These are phyloP conservation scores for Holacanthella duospinosa DNA, from an alignment of 2,888 invertebrate genomes.

Conservation along the genomic window DNA sequence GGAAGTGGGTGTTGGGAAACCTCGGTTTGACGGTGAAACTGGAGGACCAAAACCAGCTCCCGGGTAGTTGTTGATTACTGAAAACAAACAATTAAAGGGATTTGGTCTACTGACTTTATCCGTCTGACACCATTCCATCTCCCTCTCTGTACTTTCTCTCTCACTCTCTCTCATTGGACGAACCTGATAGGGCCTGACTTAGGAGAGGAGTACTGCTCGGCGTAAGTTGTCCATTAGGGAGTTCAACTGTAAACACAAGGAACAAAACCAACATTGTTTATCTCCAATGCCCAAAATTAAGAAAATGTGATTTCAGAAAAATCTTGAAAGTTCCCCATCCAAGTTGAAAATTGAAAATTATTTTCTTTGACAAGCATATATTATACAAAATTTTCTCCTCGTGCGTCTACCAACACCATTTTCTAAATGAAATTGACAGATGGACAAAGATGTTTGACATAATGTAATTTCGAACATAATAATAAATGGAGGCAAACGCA, in stretches of 20 bases:
- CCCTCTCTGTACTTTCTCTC: background rate
- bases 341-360: background rate
- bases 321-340: background rate
- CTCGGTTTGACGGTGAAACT: conserved; percentile 48
- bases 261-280: conserved; percentile 47
- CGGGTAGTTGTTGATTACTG: conserved; percentile 91
- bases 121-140: background rate
- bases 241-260: conserved; percentile 86
- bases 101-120: background rate
- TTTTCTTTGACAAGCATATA: background rate
- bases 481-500: too few species aligned
- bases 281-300: background rate
- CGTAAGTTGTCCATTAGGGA: conserved; percentile 89
- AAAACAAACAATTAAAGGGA: conserved; percentile 52
- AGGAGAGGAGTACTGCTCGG: conserved; percentile 90
- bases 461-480: too few species aligned
- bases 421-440: background rate
- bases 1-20: conserved; percentile 83
- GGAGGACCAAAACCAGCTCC: conserved; percentile 44
- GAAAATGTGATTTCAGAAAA: background rate
- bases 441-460: too few species aligned
- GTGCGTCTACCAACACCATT: background rate
- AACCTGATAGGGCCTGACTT: conserved; percentile 93
- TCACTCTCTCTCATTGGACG: conserved; percentile 39
- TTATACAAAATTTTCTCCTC: background rate